A percentile compares a stretch with the other conserved stretches of the same genome.
These are phyloP conservation scores for Chrysaora quinquecirrha DNA, from an alignment of 30 jellyfish, hydroid and myxozoan species.

Conservation along the genomic window DNA sequence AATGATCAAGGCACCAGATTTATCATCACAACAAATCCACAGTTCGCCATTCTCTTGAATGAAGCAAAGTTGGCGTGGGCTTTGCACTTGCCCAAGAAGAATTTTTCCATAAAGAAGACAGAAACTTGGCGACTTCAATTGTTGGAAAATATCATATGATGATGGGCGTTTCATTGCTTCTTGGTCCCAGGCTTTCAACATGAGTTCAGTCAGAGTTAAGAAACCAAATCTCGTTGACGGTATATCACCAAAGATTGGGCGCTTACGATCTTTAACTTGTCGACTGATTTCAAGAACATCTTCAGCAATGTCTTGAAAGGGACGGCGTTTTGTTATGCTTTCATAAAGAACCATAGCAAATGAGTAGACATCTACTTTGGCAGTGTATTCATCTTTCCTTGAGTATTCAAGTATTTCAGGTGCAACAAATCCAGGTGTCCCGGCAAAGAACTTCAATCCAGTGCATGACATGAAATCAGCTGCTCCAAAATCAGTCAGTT, in stretches of 20 bases:
- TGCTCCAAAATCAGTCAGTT: conserved; percentile 94
- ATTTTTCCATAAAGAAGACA: conserved; percentile 68
- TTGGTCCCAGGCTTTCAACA: conserved; percentile 79
- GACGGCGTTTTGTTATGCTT: conserved; percentile 77
- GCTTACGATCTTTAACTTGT: conserved; percentile 70
- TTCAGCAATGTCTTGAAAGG: conserved; percentile 63
- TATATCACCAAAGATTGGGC: conserved; percentile 74
- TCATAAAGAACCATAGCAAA: conserved; percentile 86
- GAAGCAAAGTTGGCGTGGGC: conserved; percentile 78
- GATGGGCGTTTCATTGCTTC: conserved; percentile 80
- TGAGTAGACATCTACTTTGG: conserved; percentile 88
- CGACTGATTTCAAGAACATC: conserved; percentile 45
- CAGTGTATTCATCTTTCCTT: conserved; percentile 80
- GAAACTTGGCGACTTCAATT: conserved; percentile 61
- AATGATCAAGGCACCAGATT: conserved; percentile 65
- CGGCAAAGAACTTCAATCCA: conserved; percentile 68
- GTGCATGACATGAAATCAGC: conserved; percentile 89
- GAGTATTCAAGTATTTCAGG: conserved; percentile 88
- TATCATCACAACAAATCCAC: conserved; percentile 87
- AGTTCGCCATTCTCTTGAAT: conserved; percentile 39
- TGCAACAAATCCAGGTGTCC: conserved; percentile 88
- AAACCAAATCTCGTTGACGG: conserved; percentile 54
- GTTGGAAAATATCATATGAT: conserved; percentile 52
- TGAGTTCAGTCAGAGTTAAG: conserved; percentile 75
- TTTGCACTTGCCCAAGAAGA: conserved; percentile 39